phyloP scores from a whole-genome alignment of 2,888 invertebrate genomes.

The Sipunculus nudus region DNA sequence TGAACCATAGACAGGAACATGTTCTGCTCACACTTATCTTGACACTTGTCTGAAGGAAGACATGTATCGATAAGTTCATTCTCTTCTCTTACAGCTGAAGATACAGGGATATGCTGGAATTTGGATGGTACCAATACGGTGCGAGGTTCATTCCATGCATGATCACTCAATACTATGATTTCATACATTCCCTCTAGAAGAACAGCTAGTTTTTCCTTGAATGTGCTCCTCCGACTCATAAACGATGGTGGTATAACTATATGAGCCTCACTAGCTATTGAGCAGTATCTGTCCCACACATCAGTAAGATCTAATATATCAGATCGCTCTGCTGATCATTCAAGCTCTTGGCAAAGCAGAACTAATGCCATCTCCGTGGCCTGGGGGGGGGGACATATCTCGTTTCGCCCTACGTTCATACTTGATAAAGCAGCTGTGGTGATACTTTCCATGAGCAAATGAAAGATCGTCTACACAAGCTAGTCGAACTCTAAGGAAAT shows the following conservation, averaged over 20 bases:
- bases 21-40: too few species aligned
- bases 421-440: too few species aligned
- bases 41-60: too few species aligned
- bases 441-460: too few species aligned
- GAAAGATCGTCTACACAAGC: too few species aligned
- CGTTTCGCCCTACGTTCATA: too few species aligned
- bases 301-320: conserved; percentile 3
- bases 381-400: too few species aligned
- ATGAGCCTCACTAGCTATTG: conserved; percentile 8
- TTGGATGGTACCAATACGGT: conserved; percentile 3
- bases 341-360: neutral
- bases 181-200: neutral
- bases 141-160: neutral
- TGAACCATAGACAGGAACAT: too few species aligned
- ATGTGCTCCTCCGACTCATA: conserved; percentile 8
- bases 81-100: neutral
- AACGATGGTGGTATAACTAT: neutral
- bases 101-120: neutral
- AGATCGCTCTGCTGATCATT: neutral
- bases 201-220: conserved; percentile 6
- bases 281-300: conserved; percentile 9
- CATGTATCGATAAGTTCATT: neutral
- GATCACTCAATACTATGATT: neutral
- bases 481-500: too few species aligned
- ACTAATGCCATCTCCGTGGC: neutral